Conservation (phyloP, 2,888 invertebrate species). For the Nipponacmea schrenckii region DNA sequence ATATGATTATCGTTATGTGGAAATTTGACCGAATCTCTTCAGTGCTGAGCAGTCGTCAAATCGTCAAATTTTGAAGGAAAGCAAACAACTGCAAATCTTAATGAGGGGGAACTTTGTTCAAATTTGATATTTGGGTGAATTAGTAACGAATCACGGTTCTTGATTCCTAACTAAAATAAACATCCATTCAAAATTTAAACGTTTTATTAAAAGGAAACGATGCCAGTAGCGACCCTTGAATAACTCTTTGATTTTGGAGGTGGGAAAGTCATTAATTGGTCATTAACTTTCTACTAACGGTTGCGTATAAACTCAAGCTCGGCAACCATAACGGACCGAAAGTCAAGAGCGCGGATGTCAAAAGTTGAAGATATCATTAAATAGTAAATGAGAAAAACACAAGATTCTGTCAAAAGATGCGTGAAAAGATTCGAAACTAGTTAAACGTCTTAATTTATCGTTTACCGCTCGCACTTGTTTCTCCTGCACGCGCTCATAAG, state of each 20-base stretch:
- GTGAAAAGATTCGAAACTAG: background rate
- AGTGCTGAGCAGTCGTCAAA: no score
- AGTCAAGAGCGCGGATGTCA: background rate
- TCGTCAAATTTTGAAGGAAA: no score
- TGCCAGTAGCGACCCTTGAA: no score
- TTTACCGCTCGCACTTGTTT: background rate
- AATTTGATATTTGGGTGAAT: no score
- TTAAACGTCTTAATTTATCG: background rate
- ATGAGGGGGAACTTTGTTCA: no score
- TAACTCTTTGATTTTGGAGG: background rate
- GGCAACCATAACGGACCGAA: background rate
- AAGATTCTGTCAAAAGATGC: background rate
- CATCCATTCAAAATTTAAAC: no score
- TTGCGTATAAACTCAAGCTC: background rate
- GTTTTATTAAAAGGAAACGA: no score
- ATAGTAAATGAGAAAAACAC: background rate
- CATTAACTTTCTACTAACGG: background rate
- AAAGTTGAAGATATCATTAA: background rate
- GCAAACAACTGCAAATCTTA: no score
- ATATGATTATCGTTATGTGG: no score
- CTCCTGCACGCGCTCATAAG: conserved; percentile 1
- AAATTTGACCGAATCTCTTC: no score
- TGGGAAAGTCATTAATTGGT: background rate
- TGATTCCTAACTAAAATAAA: no score
- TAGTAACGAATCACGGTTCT: no score